These are phyloP conservation scores for Amazona vittata DNA, from an alignment of 2,113 vertebrate species.

Conservation along the genomic window DNA sequence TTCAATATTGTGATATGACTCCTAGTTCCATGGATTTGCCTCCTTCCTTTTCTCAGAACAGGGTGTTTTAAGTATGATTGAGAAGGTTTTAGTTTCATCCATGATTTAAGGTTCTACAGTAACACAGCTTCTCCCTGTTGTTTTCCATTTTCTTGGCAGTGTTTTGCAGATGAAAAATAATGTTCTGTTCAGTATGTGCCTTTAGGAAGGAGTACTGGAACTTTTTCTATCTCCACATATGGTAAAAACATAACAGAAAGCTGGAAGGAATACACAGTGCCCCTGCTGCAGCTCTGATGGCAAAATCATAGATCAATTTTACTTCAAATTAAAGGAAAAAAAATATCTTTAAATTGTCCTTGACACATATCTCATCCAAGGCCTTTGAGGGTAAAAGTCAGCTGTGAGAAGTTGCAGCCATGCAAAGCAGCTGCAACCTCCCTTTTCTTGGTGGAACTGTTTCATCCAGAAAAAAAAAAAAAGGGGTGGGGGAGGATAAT, in stretches of 20 bases:
- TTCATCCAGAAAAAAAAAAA: background rate
- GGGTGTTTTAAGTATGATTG: background rate
- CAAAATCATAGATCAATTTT: background rate
- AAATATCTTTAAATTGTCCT: background rate
- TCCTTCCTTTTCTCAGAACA: background rate
- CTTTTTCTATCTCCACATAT: background rate
- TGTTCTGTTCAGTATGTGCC: background rate
- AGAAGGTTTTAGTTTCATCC: background rate
- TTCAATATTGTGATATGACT: background rate
- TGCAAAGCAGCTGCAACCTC: background rate
- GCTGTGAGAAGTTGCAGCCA: background rate
- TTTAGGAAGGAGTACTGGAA: background rate
- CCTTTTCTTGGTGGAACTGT: background rate
- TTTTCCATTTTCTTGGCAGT: background rate
- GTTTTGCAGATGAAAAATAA: slow-evolving; percentile 2
- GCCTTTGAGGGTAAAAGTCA: background rate
- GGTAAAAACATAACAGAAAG: background rate
- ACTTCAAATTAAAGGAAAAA: background rate
- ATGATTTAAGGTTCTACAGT: background rate
- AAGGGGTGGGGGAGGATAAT: background rate
- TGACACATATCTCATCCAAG: background rate
- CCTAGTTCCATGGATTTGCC: background rate
- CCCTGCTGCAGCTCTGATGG: background rate
- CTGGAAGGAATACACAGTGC: background rate
- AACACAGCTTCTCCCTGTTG: background rate